Conservation (phyloP, 2,888 invertebrate genomes). For the Drosophila rubida region DNA sequence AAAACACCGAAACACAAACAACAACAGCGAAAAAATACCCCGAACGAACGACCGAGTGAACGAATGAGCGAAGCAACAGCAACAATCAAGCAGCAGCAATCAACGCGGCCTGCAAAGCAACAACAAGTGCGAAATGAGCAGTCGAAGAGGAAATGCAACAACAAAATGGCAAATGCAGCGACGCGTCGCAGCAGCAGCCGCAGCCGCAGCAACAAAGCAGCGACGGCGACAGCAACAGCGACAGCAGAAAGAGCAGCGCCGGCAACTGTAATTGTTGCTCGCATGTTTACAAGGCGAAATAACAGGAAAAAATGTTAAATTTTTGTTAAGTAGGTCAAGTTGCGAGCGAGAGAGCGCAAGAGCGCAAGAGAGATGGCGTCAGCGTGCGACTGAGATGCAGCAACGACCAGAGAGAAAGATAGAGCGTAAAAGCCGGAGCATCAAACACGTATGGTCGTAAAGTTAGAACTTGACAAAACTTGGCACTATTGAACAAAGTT, state of each 20-base stretch:
- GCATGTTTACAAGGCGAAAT: constrained; percentile 81
- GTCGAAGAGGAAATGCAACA: constrained; percentile 75
- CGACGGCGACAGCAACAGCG: constrained; percentile 20
- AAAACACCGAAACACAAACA: constrained; percentile 27
- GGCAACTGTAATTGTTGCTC: constrained; percentile 80
- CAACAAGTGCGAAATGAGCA: constrained; percentile 74
- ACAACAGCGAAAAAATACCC: constrained; percentile 48
- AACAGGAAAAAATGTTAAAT: constrained; percentile 83
- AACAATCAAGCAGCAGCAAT: constrained; percentile 51
- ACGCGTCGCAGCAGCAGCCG: constrained; percentile 48
- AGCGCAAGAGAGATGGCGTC: constrained; percentile 20
- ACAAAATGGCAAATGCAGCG: constrained; percentile 65
- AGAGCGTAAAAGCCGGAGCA: constrained; percentile 44
- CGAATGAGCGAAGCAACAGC: constrained; percentile 44
- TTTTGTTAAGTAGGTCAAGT: constrained; percentile 84
- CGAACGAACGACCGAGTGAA: constrained; percentile 26
- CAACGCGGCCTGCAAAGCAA: constrained; percentile 48
- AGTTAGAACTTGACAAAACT: constrained; percentile 41
- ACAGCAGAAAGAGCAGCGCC: constrained; percentile 36
- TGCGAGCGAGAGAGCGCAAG: constrained; percentile 60
- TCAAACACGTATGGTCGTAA: constrained; percentile 60
- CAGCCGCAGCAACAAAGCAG: no score
- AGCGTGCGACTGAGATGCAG: constrained; percentile 18
- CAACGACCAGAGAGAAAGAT: constrained; percentile 16
- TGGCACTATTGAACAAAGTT: background rate